Conservation (phyloP, 2,888 invertebrate genomes). For the Hemicrepidius hirtus region DNA sequence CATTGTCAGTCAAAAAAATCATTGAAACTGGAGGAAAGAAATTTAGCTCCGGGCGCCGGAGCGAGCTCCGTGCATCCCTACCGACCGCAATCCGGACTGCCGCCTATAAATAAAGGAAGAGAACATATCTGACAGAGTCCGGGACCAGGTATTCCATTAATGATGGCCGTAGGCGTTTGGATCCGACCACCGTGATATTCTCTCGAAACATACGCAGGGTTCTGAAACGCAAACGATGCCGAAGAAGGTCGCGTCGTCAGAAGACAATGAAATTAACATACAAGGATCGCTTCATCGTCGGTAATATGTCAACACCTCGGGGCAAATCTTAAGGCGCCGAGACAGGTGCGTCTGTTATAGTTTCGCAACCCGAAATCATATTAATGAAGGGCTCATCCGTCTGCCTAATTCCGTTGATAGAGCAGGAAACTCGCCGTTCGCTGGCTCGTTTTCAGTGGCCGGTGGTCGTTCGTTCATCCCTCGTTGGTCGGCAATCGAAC, state of each 20-base stretch:
- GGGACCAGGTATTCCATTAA: constrained; percentile 63
- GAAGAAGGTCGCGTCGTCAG: constrained; percentile 16
- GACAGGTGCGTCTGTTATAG: constrained; percentile 33
- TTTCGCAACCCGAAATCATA: constrained; percentile 45
- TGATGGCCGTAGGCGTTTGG: constrained; percentile 57
- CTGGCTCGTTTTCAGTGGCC: constrained; percentile 54
- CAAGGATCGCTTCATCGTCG: constrained; percentile 7
- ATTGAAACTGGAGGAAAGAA: constrained; percentile 43
- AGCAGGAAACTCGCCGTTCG: constrained; percentile 54
- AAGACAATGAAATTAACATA: constrained; percentile 31
- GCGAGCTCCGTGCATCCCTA: constrained; percentile 44
- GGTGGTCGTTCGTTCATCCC: constrained; percentile 59
- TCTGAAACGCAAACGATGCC: constrained; percentile 11
- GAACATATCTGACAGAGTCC: constrained; percentile 58
- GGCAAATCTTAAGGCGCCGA: constrained; percentile 22
- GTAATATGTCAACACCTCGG: constrained; percentile 26
- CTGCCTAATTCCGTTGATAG: constrained; percentile 56
- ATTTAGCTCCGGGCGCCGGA: constrained; percentile 36
- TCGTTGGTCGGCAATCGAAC: constrained; percentile 65
- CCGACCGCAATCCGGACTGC: constrained; percentile 55
- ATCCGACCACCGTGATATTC: constrained; percentile 36
- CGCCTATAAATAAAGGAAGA: constrained; percentile 59
- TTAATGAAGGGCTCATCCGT: constrained; percentile 55
- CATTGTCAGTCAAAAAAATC: constrained; percentile 43
- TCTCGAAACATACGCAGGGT: constrained; percentile 1